A percentile compares a stretch with the other conserved stretches of the same genome.
phyloP scores from a whole-genome alignment of 2,113 vertebrate genomes.

The Ivindomyrus marchei region DNA sequence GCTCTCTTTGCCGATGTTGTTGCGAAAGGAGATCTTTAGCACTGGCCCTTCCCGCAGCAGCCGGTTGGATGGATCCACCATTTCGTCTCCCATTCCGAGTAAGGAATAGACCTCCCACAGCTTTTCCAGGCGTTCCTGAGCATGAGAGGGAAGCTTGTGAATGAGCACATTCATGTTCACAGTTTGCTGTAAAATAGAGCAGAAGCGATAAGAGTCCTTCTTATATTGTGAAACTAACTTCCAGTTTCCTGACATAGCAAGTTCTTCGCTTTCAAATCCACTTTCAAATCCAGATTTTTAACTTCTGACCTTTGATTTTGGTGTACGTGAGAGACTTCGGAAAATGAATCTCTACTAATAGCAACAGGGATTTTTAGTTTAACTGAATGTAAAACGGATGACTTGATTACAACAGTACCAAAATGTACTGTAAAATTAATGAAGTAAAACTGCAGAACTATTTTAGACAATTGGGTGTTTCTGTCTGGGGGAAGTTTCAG shows the following conservation, averaged over 20 bases:
- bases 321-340: background rate
- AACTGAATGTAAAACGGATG: background rate
- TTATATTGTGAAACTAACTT: background rate
- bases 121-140: slow-evolving; percentile 62
- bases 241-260: background rate
- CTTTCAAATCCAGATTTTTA: slow-evolving; percentile 4
- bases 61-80: slow-evolving; percentile 64
- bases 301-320: background rate
- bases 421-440: background rate
- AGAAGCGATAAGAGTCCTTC: background rate
- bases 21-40: slow-evolving; percentile 62
- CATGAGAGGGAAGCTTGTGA: background rate
- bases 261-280: background rate
- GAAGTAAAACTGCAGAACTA: background rate
- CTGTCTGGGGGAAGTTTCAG: background rate
- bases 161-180: background rate
- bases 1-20: slow-evolving; percentile 55
- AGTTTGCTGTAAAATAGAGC: background rate
- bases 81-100: slow-evolving; percentile 56
- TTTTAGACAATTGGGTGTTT: background rate
- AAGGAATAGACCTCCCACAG: slow-evolving; percentile 66
- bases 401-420: background rate
- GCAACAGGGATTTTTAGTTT: background rate
- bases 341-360: background rate
- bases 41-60: slow-evolving; percentile 63